Base-by-base conservation (phyloP, 23 tunicate species). In the Clavelina lepadiformis region DNA sequence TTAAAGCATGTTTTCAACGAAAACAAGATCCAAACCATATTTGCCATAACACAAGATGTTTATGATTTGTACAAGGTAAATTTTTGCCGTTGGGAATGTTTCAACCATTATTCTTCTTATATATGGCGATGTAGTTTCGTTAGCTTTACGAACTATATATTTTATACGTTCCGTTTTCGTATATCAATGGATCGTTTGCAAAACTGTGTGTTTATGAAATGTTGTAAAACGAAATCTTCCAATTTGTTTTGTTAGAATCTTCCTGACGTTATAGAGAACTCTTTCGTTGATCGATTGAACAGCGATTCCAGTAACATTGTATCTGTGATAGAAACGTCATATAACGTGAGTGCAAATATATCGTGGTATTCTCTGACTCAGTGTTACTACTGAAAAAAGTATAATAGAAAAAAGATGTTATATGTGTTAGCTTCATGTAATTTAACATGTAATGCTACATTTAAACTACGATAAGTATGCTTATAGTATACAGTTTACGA, bases 11-110 rank as follows among this genome's bases (percentile, higher is more conserved):
- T 59, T 8, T 88, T 80, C 31, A 35, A 74, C 18, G 63, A 50
- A 37, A 49, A 88, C 78, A 88, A 80, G 36, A 74, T 88, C 55
- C 82, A 68, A 22, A 41, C 96, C 24, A 88, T 88, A n/a, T 88
- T 73, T 62, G 96, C 96, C 25, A 88, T 88, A 11, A 88, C 96
- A 3, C 68, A 61, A 28, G 63, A 68, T 6, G 87, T 80, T 11
- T 50, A 24, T 28, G 58, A 56, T 5, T 31, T 88, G 56, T 88
- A 88, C 60, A 29, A 58, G 82, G 96, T 80, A 28, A 63, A 35
- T 26, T 11, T 61, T 32, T 15, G 49, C n/a, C n/a, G n/a, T n/a
- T n/a, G n/a, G n/a, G n/a, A n/a, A n/a, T n/a, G n/a, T n/a, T n/a
- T n/a, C n/a, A n/a, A n/a, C n/a, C n/a, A n/a, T n/a, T n/a, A n/a